Base-by-base conservation (phyloP, 1,140 invertebrate genomes). In the Acromyrmex echinatior region DNA sequence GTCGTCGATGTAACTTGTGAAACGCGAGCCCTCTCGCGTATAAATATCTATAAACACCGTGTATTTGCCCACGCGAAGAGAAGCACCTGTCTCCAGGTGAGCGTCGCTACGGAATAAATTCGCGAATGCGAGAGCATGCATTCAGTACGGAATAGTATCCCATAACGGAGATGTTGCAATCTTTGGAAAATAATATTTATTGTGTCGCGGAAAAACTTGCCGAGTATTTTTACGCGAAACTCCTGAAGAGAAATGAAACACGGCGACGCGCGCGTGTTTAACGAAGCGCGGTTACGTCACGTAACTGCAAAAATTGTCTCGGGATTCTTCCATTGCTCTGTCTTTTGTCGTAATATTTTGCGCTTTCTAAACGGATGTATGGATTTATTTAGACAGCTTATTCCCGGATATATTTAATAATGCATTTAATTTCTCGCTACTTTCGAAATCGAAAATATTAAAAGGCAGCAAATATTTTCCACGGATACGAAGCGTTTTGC, bases 181-280 rank as follows among this genome's bases (percentile, higher is more conserved):
- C 70, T 84, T 84, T 28, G 56, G 70, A 39, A 84, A 84, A 84
- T 84, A 84, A 84, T 76, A 84, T 84, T 84, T 84, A 76, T 84
- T 58, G 66, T 82, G 31, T 45, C 56, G 68, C 10, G 53, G 39
- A 18, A 18, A 39, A 21, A 71, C 56, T 35, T 35, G 73, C 18
- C 18, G 21, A 60, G 16, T 65, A 78, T 78, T 78, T 78, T 78
- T 63, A 28, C n/a, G 76, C 58, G 35, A 14, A 3, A 63, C 12
- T 21, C 21, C 16, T 21, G 66, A 21, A 14, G 16, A 78, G 39
- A 9, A 28, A 18, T 14, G 58, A 31, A 25, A 28, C 10, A 9
- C 10, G 9, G 76, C 58, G 76, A 21, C 16, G 58, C 6, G 35
- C 0, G 18, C 2, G 25, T 21, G 76, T 65, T 65, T 63, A 65